Evolutionary conservation across 2,797 vertebrate genomes (phyloP).

Genomic region (Eutrigla gurnardus): DNA sequence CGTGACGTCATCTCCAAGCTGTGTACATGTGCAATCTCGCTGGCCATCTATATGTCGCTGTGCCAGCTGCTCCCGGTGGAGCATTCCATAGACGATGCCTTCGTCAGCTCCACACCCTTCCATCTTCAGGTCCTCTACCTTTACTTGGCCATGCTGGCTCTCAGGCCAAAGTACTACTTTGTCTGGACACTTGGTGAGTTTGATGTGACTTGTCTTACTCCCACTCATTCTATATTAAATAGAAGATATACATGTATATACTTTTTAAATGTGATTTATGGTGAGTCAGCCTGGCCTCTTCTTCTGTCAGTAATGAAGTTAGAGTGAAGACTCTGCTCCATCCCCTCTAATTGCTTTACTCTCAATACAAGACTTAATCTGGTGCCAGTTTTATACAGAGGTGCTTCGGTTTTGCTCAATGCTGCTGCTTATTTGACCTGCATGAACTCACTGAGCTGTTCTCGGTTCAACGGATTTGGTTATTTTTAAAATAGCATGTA

Average conservation of each 20-base stretch:
- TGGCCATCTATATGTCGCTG: conserved; percentile 91
- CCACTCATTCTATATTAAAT: not conserved
- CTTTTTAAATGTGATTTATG: not conserved
- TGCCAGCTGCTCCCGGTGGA: conserved; percentile 91
- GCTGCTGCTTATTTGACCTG: not conserved
- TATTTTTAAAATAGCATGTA: conserved; percentile 27
- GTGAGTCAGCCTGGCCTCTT: not conserved
- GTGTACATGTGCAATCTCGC: conserved; percentile 90
- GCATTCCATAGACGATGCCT: conserved; percentile 87
- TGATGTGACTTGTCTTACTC: not conserved
- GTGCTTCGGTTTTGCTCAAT: conserved; percentile 4
- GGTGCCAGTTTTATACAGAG: not conserved
- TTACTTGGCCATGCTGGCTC: conserved; percentile 93
- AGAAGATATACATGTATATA: not conserved
- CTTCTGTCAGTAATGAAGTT: not conserved
- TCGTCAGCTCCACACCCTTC: conserved; percentile 88
- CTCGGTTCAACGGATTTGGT: not conserved
- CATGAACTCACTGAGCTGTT: conserved; percentile 17
- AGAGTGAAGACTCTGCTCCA: not conserved
- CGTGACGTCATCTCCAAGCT: conserved; percentile 92
- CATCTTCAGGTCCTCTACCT: conserved; percentile 90
- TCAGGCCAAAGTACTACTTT: conserved; percentile 98
- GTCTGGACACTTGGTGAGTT: conserved; percentile 96
- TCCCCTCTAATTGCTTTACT: conserved; percentile 1
- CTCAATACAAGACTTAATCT: not conserved